Conservation (phyloP, 1,140 invertebrate genomes). For the Neuroterus valhalla region DNA sequence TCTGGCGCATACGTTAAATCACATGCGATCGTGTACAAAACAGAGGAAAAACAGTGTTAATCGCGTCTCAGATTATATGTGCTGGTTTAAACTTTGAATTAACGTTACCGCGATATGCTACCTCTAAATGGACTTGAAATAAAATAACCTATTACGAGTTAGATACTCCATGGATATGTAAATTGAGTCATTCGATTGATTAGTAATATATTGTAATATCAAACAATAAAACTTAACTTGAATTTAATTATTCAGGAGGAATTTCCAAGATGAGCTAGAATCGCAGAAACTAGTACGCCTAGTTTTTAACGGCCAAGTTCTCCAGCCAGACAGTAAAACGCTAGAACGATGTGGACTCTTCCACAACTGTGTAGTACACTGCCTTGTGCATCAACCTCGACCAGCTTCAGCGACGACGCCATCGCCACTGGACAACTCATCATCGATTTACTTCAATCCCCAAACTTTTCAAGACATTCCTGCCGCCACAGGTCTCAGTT, state of each 20-base stretch:
- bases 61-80: too few species aligned
- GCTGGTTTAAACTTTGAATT: too few species aligned
- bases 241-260: constrained; percentile 78
- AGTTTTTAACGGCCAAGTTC: constrained; percentile 91
- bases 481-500: constrained; percentile 65
- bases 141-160: constrained; percentile 27
- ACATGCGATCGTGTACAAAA: too few species aligned
- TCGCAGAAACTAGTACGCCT: constrained; percentile 86
- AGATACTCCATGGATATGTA: too few species aligned
- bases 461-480: constrained; percentile 66
- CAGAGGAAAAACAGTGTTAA: too few species aligned
- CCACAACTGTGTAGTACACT: constrained; percentile 92
- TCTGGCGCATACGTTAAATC: too few species aligned
- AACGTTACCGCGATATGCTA: too few species aligned
- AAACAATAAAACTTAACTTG: constrained; percentile 38
- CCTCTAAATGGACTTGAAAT: neutral
- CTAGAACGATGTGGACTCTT: constrained; percentile 86
- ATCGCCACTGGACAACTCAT: constrained; percentile 57
- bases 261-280: constrained; percentile 87
- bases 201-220: constrained; percentile 31
- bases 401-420: constrained; percentile 53
- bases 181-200: neutral
- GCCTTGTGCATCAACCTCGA: constrained; percentile 82
- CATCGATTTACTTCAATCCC: constrained; percentile 65
- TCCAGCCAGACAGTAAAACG: constrained; percentile 85